Base-by-base conservation (phyloP, 2,888 invertebrate species). In the Dryomyza anilis region DNA sequence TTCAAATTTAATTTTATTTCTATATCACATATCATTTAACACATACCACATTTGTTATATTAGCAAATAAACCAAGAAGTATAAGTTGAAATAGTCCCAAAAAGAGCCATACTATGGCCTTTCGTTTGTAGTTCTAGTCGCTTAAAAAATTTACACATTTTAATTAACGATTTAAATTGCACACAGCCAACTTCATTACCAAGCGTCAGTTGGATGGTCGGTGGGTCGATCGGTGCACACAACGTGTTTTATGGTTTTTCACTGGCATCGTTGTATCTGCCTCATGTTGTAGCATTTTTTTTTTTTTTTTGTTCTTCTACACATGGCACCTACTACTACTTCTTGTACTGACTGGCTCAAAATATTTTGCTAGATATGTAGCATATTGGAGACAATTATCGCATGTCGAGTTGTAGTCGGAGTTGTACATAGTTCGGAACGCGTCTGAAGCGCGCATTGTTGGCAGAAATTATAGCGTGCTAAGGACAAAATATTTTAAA, bases 71-170 rank as follows among this genome's bases (percentile, higher is more conserved):
- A n/a, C n/a, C n/a, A n/a, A n/a, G n/a, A n/a, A n/a, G n/a, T n/a
- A n/a, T n/a, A n/a, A n/a, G n/a, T n/a, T n/a, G n/a, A n/a, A n/a
- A n/a, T n/a, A n/a, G n/a, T n/a, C n/a, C n/a, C n/a, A n/a, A n/a
- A n/a, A n/a, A n/a, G n/a, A n/a, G n/a, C n/a, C n/a, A n/a, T n/a
- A n/a, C n/a, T n/a, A n/a, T n/a, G n/a, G n/a, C n/a, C n/a, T n/a
- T n/a, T n/a, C n/a, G n/a, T n/a, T n/a, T n/a, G n/a, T n/a, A n/a
- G n/a, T n/a, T n/a, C n/a, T n/a, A n/a, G n/a, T n/a, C n/a, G n/a
- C n/a, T n/a, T n/a, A 66, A 66, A 63, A 64, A 63, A 50, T 56
- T 48, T 36, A 56, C 56, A 48, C 46, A 63, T 59, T 48, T 48
- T 48, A 59, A 59, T 59, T 59, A 59, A 59, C 48, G 59, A 59